Base-by-base conservation (phyloP, 2,113 vertebrate genomes). In the Azemiops feae region DNA sequence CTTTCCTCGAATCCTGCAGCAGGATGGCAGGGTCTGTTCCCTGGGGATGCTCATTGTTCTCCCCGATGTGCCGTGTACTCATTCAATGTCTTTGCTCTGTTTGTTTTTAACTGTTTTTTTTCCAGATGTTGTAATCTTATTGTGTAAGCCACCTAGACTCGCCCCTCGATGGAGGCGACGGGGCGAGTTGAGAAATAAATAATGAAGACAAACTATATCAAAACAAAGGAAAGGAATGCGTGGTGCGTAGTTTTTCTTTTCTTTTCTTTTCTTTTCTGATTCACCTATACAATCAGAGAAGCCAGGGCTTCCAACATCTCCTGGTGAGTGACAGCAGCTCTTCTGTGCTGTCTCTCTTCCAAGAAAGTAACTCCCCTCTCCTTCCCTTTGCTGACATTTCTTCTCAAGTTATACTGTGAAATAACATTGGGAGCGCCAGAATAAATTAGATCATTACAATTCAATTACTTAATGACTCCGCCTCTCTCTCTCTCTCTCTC, bases 391-490 rank as follows among this genome's bases (percentile, higher is more conserved):
- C 97, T 98, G 97, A 97, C 96, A 97, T 97, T 97, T 95, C 93
- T 92, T 96, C 92, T 94, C 89, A 93, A 95, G 96, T 97, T 97
- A 96, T 94, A 96, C 92, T 97, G 96, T 93, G 93, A 97, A 97
- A 97, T 96, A 94, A 57, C 95, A 96, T 93, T 53, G 91, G 91
- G 92, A 16, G 93, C 96, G 95, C 95, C 96, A 97, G 96, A 96
- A 96, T 97, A 96, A 96, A 97, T 96, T 96, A 89, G 95, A 96
- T 96, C 96, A 95, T 96, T 97, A 94, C 96, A 96, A 96, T 96
- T 97, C 95, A 97, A 96, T 98, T 97, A 97, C 97, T 96, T 96
- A 95, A 96, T 89, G 92, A 95, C 93, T 96, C 94, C 95, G 53
- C 92, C 55, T 95, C 94, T 43, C 87, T 90, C 58, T 39, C 87